These are phyloP conservation scores for Perizoma affinitatum DNA, from an alignment of 2,888 invertebrate species.

Conservation along the genomic window DNA sequence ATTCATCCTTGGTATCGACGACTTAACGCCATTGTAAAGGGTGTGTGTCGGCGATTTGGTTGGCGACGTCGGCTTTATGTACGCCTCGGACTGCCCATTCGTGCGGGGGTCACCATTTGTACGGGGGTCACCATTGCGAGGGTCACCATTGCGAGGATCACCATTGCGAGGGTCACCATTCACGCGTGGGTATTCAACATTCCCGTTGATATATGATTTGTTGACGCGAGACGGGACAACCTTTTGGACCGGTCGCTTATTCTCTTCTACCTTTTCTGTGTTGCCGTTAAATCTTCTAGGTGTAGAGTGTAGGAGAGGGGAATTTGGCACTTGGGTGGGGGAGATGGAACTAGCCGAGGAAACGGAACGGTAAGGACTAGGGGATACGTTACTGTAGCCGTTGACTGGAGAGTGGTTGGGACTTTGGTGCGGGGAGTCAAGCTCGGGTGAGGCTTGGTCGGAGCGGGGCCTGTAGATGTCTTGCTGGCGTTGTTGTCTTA, in stretches of 20 bases:
- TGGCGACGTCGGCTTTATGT: slow-evolving; percentile 87
- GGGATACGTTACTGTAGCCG: slow-evolving; percentile 84
- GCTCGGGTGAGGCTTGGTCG: slow-evolving; percentile 82
- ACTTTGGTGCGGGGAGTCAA: slow-evolving; percentile 82
- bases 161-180: slow-evolving; percentile 58
- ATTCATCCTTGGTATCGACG: slow-evolving; percentile 68
- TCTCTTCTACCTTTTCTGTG: slow-evolving; percentile 71
- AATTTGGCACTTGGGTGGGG: slow-evolving; percentile 71
- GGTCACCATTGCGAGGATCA: slow-evolving; percentile 44
- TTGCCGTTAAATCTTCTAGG: slow-evolving; percentile 76
- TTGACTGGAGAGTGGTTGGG: slow-evolving; percentile 79
- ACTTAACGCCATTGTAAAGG: slow-evolving; percentile 81
- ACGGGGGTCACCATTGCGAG: slow-evolving; percentile 37
- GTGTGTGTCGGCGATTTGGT: slow-evolving; percentile 85
- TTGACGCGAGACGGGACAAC: slow-evolving; percentile 89
- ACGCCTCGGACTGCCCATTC: slow-evolving; percentile 63
- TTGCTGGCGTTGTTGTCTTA: slow-evolving; percentile 92
- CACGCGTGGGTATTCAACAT: slow-evolving; percentile 63
- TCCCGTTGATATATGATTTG: slow-evolving; percentile 80
- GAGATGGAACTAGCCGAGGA: slow-evolving; percentile 65
- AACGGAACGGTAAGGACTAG: slow-evolving; percentile 66
- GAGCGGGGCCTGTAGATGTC: slow-evolving; percentile 90
- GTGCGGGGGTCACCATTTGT: slow-evolving; percentile 28
- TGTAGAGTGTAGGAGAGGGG: slow-evolving; percentile 78
- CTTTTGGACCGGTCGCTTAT: slow-evolving; percentile 90